These are phyloP conservation scores for Cyprinella venusta DNA, from an alignment of 2,797 vertebrate species.

Conservation along the genomic window DNA sequence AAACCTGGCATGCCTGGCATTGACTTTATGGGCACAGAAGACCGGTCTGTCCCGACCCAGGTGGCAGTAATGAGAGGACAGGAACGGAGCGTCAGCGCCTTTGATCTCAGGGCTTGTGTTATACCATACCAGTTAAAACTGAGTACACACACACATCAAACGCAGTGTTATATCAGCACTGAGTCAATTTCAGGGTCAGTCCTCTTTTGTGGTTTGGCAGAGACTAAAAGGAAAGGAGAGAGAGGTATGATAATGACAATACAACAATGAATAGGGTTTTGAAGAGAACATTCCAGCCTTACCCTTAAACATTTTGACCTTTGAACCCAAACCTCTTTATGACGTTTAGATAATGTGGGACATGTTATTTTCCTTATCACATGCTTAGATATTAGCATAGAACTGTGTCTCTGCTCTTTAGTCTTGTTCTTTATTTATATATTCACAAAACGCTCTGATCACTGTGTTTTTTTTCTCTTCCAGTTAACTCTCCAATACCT, in stretches of 20 bases:
- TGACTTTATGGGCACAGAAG: conserved; percentile 25
- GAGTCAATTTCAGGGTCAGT: conserved; percentile 43
- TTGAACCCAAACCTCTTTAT: conserved; percentile 13
- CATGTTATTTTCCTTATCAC: background rate
- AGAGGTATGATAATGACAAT: conserved; percentile 39
- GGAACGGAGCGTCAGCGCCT: background rate
- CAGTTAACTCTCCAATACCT: background rate
- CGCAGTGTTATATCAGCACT: conserved; percentile 38
- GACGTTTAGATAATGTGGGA: background rate
- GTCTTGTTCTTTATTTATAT: background rate
- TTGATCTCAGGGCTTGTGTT: conserved; percentile 54
- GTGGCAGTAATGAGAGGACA: conserved; percentile 53
- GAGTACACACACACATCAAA: conserved; percentile 41
- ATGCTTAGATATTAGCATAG: background rate
- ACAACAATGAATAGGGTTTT: conserved; percentile 54
- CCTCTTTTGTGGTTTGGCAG: conserved; percentile 59
- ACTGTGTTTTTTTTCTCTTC: conserved; percentile 1
- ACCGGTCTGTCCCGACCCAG: conserved; percentile 14
- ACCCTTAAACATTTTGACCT: conserved; percentile 52
- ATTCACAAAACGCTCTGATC: background rate
- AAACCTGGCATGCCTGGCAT: conserved; percentile 28
- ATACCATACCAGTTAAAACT: conserved; percentile 48
- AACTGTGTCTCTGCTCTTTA: conserved; percentile 7
- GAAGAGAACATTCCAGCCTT: conserved; percentile 45
- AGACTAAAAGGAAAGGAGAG: conserved; percentile 41